A percentile compares a stretch with the other conserved stretches of the same genome.
phyloP scores from a whole-genome alignment of 2,797 vertebrate species.

The Chelonia mydas region DNA sequence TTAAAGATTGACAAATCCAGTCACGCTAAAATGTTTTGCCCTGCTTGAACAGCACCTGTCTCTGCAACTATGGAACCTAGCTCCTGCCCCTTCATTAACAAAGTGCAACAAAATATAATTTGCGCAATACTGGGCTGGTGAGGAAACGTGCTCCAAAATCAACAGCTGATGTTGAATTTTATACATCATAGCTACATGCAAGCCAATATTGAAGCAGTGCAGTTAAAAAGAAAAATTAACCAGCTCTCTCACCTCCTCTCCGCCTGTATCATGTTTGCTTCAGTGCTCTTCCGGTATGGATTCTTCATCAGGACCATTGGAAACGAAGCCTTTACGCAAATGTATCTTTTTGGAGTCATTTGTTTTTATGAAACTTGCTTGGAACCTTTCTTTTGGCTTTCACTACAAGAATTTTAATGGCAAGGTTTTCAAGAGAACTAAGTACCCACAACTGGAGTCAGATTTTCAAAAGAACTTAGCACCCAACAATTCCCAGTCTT shows the following conservation, averaged over 20 bases:
- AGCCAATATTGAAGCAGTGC: fast-evolving
- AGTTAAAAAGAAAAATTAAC: fast-evolving
- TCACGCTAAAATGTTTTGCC: slow-evolving; percentile 46
- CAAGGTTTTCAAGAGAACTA: neutral
- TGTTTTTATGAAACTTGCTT: neutral
- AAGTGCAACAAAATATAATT: neutral
- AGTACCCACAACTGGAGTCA: fast-evolving
- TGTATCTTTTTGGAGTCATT: fast-evolving
- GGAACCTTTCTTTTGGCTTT: neutral
- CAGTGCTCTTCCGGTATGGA: neutral
- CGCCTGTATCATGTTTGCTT: fast-evolving
- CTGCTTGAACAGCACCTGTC: neutral
- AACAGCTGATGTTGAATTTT: neutral
- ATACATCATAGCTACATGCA: fast-evolving
- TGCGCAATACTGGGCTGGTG: fast-evolving
- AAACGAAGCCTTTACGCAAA: neutral
- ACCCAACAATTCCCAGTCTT: neutral
- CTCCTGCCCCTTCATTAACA: slow-evolving; percentile 8
- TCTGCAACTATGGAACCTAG: neutral
- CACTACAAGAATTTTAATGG: neutral
- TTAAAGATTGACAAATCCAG: slow-evolving; percentile 70
- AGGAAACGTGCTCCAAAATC: fast-evolving
- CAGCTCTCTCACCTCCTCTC: fast-evolving
- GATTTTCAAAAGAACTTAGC: fast-evolving
- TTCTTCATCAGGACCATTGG: neutral